Base-by-base conservation (phyloP, 2,113 vertebrate genomes). In the Clarias gariepinus region DNA sequence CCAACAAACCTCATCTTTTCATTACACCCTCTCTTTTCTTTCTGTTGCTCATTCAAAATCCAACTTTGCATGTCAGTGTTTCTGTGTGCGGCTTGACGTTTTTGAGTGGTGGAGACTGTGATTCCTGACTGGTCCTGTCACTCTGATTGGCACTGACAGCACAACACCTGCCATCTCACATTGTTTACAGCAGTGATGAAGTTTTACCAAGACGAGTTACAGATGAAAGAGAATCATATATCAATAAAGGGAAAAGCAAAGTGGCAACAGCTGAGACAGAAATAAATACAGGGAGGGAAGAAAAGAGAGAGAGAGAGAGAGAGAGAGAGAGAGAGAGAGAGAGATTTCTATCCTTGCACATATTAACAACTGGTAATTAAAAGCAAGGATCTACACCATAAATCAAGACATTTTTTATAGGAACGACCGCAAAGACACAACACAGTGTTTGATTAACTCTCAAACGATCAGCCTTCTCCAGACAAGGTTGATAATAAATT, bases 251-350 rank as follows among this genome's bases (percentile, higher is more conserved):
- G 33, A 83, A 57, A 85, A 77, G 36, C 25, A 33, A 63, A 41
- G 23, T 66, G 61, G 9, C 0, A 9, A 53, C 25, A 66, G 47
- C 18, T 16, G 61, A 64, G 73, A 83, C 25, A 86, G 60, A 55
- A 33, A 63, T 41, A 58, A 52, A 81, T 18, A 41, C 57, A 78
- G n/a, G 61, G 6, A 73, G 68, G 73, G 69, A 89, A 61, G 71
- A 52, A 89, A 47, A 74, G 55, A 61, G 25, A 79, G 64, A 82
- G 52, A 57, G 33, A 82, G 41, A 64, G 33, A 71, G 63, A 68
- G 41, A 82, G 64, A 89, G 58, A 74, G 53, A 60, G 25, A 78
- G 64, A 82, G 47, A 64, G 52, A 82, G 41, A 73, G 36, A 82
- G 7, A 23, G 36, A 25, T 15, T 52, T 52, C 71, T 5, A n/a